Base-by-base conservation (phyloP, 64 coral and sea anemone species). In the Anthopleura sola region DNA sequence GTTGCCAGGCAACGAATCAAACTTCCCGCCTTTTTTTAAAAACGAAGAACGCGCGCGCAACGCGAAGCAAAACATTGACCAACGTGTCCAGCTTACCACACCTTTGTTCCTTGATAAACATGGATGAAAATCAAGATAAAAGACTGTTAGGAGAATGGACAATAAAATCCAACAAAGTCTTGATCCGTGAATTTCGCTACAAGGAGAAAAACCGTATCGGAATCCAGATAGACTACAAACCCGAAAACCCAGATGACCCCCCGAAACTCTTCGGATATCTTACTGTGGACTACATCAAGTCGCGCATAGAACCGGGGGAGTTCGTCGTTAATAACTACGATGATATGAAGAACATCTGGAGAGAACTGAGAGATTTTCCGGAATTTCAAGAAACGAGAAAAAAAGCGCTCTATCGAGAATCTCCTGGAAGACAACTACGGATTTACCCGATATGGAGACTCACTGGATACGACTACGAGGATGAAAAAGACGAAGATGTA, bases 361-460 rank as follows among this genome's bases (percentile, higher is more conserved):
- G 39, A 34, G 74, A 91, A 80, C 48, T 91, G 84, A 64, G 78
- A 28, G 83, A 36, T 23, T 91, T 91, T 49, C 89, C 89, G 23
- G 89, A 91, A 28, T 91, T 91, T 37, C 69, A 91, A 29, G 89
- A 81, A 24, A 91, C 89, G n/a, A 85, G 78, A 0, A 86, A 81
- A 38, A 79, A 48, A 44, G 44, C 36, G 6, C 76, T 79, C 21
- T 23, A 24, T 11, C 17, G 76, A 79, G 18, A 79, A 24, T 56
- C 57, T 47, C 60, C 88, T 16, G 24, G 36, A 37, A 68, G 55
- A 6, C 68, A 64, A 10, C 37, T 44, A 6, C 36, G 19, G 37
- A 48, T 86, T 16, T 91, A 75, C 60, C 83, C 89, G 17, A 82
- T 91, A 79, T 91, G 89, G 89, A 66, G 84, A 58, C 44, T 91